Base-by-base conservation (phyloP, 2,888 invertebrate genomes). In the Drosophila kanekoi region DNA sequence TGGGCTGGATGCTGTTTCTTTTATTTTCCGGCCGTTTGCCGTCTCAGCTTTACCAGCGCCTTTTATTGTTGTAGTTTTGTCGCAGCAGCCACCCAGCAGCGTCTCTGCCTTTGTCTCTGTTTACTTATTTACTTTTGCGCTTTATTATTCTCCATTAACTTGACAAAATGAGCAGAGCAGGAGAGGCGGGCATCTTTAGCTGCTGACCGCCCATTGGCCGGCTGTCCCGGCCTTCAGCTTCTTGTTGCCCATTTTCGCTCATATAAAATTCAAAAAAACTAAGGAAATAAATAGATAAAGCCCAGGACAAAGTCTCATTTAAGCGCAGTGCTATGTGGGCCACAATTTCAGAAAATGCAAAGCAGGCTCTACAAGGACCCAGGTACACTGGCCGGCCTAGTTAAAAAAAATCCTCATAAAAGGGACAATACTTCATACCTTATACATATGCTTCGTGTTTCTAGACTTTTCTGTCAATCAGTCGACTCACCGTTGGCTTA, bases 111-210 rank as follows among this genome's bases (percentile, higher is more conserved):
- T 70, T 74, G 65, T 61, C 66, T 77, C 77, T 84, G 79, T 77
- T 89, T 85, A 75, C 85, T 89, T 89, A 89, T 85, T 89, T 89
- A 87, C 87, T 89, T 89, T 84, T 79, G 80, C 87, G 87, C 89
- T 89, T 85, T 85, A 85, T 85, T 85, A 89, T 85, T 85, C 85
- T 77, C 85, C 85, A 85, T 85, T 85, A 85, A 85, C 81, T 85
- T 87, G 85, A 81, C 85, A 84, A 89, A 85, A 85, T 89, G 84
- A 87, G 85, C 70, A 77, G 61, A 41, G 58, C 35, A 49, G 62
- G n/a, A 16, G 16, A 13, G 14, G 14, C 13, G 35, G 77, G 38
- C 57, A 40, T 56, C 60, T 60, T 54, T 51, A 48, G 43, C 58
- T 51, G 44, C 35, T 43, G 48, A 56, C 58, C 57, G 45, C 52